These are phyloP conservation scores for Pangasius larnaudii DNA, from an alignment of 2,797 vertebrate genomes.

Conservation along the genomic window DNA sequence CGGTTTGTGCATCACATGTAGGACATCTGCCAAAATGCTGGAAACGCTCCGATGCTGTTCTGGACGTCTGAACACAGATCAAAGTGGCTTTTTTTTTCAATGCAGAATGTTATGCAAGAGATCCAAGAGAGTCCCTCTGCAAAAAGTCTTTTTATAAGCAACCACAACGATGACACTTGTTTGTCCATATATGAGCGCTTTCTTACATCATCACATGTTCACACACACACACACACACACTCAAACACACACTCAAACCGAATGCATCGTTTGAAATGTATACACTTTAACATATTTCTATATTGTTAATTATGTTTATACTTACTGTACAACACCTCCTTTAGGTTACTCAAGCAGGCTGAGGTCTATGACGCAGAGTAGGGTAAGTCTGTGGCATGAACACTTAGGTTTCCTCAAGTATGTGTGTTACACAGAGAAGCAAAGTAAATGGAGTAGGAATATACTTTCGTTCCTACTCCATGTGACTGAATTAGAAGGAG, in stretches of 20 bases:
- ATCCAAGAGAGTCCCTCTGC: background rate
- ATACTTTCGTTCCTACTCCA: background rate
- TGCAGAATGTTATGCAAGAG: background rate
- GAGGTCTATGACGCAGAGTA: background rate
- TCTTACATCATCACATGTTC: conserved; percentile 24
- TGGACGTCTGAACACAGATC: background rate
- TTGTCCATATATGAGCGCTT: conserved; percentile 23
- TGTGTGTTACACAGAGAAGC: background rate
- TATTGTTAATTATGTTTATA: conserved; percentile 27
- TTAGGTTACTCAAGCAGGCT: background rate
- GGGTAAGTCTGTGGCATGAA: background rate
- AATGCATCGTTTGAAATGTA: conserved; percentile 21
- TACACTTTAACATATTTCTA: conserved; percentile 33
- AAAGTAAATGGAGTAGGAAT: background rate
- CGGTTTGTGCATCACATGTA: background rate
- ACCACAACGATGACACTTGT: conserved; percentile 9
- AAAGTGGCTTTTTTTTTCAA: background rate
- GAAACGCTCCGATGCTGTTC: background rate
- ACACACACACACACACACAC: background rate
- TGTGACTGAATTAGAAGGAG: background rate
- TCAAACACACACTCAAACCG: background rate
- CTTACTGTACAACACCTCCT: background rate
- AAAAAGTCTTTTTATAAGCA: conserved; percentile 39
- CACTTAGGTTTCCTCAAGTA: background rate
- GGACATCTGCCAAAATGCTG: conserved; percentile 13